Percentiles rank a stretch among this genome's conserved stretches.
These are phyloP conservation scores for Pomacea maculata DNA, from an alignment of 1,140 invertebrate species.

Conservation along the genomic window DNA sequence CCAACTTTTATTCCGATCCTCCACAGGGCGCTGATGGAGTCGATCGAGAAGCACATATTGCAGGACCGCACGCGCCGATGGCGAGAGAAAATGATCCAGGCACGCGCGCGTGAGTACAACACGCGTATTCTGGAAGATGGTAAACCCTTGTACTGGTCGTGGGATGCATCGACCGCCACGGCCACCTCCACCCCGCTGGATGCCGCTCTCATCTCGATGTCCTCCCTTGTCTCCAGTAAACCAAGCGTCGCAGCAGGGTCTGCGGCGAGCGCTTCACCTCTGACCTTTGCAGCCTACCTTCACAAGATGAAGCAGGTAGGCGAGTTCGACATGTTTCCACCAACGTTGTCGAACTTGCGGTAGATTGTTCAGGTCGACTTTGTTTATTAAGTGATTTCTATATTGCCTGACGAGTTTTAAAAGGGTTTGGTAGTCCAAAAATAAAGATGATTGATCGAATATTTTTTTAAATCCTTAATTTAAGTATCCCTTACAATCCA, in stretches of 20 bases:
- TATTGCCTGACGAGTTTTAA: no score
- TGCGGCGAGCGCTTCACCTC: not conserved
- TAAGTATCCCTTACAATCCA: not conserved
- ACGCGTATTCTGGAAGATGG: conserved; percentile 7
- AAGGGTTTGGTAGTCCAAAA: not conserved
- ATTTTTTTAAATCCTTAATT: not conserved
- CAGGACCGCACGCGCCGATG: conserved; percentile 2
- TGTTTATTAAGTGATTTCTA: no score
- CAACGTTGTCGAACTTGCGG: no score
- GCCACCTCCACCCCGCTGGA: not conserved
- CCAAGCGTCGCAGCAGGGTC: no score
- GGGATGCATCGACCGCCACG: not conserved
- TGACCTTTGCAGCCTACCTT: not conserved
- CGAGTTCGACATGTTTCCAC: not conserved
- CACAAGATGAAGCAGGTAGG: not conserved
- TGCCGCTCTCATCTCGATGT: not conserved
- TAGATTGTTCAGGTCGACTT: no score
- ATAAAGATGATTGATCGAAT: no score
- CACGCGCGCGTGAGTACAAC: conserved; percentile 10
- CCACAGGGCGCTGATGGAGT: conserved; percentile 14
- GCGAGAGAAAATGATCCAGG: not conserved
- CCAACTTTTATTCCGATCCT: no score
- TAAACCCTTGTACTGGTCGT: not conserved
- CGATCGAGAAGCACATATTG: conserved; percentile 3
- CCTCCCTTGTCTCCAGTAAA: not conserved